These are phyloP conservation scores for Abrostola tripartita DNA, from an alignment of 2,888 invertebrate genomes.

Conservation along the genomic window DNA sequence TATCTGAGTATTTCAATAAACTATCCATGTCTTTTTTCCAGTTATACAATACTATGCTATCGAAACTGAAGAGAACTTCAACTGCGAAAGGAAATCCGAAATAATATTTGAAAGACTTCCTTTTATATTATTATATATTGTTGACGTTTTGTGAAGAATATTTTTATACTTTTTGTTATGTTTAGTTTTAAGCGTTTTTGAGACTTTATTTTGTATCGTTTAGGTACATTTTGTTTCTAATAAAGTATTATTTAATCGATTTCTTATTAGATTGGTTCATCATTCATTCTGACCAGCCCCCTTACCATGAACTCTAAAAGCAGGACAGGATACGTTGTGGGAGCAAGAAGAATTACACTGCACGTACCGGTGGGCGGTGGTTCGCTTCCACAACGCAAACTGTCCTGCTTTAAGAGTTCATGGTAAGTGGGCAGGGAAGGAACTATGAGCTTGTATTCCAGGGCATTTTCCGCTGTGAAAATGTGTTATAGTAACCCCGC, in stretches of 20 bases:
- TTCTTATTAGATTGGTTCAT: not conserved
- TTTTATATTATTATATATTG: too few species aligned
- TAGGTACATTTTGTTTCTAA: not conserved
- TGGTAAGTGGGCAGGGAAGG: too few species aligned
- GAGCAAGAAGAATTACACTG: too few species aligned
- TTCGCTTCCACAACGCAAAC: too few species aligned
- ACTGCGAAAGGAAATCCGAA: conserved; percentile 31
- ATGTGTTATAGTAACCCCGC: too few species aligned
- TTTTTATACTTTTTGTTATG: not conserved
- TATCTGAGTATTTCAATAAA: not conserved
- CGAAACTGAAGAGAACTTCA: conserved; percentile 55
- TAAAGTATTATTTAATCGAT: not conserved
- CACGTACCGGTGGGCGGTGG: too few species aligned
- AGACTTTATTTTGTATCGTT: conserved; percentile 2
- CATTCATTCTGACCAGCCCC: too few species aligned
- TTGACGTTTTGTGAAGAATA: not conserved
- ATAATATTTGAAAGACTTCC: conserved; percentile 6
- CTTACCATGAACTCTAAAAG: too few species aligned
- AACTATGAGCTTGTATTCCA: too few species aligned
- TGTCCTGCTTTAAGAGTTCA: too few species aligned
- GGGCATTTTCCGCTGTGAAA: too few species aligned
- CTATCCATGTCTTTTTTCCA: conserved; percentile 39
- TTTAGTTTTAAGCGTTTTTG: conserved; percentile 3
- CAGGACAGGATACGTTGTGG: too few species aligned
- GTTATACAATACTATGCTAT: conserved; percentile 65